phyloP scores from a whole-genome alignment of 2,888 invertebrate genomes.

The Atethmia centrago region DNA sequence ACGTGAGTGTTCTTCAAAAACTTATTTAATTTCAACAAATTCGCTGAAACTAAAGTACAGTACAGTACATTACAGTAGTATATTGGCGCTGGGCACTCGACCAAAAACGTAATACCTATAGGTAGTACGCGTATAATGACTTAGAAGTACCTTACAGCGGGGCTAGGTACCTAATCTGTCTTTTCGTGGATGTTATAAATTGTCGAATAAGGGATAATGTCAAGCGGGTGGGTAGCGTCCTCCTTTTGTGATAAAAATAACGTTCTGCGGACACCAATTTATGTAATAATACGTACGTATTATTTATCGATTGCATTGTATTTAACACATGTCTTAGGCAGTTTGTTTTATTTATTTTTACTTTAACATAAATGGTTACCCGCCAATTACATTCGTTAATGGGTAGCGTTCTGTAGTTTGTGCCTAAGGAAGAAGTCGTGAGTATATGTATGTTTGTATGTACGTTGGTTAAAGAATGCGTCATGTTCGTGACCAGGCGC shows the following conservation, averaged over 20 bases:
- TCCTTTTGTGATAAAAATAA: constrained; percentile 22
- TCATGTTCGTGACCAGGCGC: no score
- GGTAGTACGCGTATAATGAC: not conserved
- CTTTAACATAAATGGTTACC: not conserved
- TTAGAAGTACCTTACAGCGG: not conserved
- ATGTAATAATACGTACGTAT: not conserved
- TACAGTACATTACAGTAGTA: no score
- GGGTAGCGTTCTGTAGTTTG: not conserved
- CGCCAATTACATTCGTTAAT: not conserved
- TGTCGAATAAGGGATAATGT: constrained; percentile 47
- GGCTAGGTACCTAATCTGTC: constrained; percentile 9
- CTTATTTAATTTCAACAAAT: constrained; percentile 55
- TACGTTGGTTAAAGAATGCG: no score
- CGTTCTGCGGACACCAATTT: not conserved
- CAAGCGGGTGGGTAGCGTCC: constrained; percentile 19
- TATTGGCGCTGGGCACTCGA: constrained; percentile 41
- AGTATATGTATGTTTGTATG: not conserved
- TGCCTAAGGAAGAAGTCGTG: not conserved
- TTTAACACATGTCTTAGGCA: not conserved
- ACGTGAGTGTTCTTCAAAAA: constrained; percentile 34
- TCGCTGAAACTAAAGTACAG: constrained; percentile 19
- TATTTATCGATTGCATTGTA: not conserved
- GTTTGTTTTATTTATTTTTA: not conserved
- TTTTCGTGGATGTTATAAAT: constrained; percentile 35
- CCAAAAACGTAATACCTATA: constrained; percentile 12